phyloP scores from a whole-genome alignment of 2,888 invertebrate genomes.

The Cerastoderma edule region DNA sequence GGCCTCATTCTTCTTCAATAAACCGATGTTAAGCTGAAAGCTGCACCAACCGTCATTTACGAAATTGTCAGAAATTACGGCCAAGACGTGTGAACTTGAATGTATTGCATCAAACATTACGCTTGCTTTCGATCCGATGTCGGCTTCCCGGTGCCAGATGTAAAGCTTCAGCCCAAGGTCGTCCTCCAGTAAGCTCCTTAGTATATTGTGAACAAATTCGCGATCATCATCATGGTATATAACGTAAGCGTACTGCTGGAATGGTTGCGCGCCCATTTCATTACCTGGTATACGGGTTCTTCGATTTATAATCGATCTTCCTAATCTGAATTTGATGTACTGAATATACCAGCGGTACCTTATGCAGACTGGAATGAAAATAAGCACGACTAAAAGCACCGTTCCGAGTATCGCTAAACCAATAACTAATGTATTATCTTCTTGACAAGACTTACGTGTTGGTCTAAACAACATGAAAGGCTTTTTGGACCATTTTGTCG shows the following conservation, averaged over 20 bases:
- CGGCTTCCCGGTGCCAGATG: slow-evolving; percentile 25
- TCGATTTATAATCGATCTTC: too few relatives aligned
- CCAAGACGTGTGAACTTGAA: slow-evolving; percentile 15
- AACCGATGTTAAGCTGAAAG: too few relatives aligned
- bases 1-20: too few relatives aligned
- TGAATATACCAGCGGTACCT: slow-evolving; percentile 22
- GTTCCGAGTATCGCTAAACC: neutral
- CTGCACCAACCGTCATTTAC: too few relatives aligned
- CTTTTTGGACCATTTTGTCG: neutral
- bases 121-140: slow-evolving; percentile 22
- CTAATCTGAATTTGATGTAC: slow-evolving; percentile 10
- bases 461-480: neutral
- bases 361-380: neutral
- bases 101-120: slow-evolving; percentile 33
- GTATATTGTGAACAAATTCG: slow-evolving; percentile 12
- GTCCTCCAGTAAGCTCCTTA: slow-evolving; percentile 14
- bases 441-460: neutral
- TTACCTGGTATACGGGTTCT: too few relatives aligned
- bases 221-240: slow-evolving; percentile 29
- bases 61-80: slow-evolving; percentile 33
- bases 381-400: neutral
- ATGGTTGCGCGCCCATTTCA: too few relatives aligned
- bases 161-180: slow-evolving; percentile 6
- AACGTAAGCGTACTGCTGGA: slow-evolving; percentile 17
- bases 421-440: neutral